Conservation (phyloP, 2,888 invertebrate species). For the Minunthozetes semirufus region DNA sequence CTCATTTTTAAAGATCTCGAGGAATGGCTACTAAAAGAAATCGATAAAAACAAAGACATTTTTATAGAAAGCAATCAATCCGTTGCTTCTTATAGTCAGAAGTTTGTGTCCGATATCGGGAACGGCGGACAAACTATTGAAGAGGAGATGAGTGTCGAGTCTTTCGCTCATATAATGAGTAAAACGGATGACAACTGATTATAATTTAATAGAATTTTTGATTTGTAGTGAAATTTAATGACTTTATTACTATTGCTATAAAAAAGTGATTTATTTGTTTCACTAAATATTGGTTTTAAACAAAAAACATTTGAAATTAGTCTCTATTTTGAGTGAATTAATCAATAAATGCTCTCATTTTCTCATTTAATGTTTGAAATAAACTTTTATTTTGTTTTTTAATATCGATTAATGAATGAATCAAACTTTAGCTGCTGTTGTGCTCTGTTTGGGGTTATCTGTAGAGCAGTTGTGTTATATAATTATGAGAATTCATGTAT, state of each 20-base stretch:
- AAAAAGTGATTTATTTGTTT: not conserved
- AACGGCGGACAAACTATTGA: not conserved
- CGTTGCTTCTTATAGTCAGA: not conserved
- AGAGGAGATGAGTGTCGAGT: not conserved
- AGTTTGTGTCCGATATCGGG: not conserved
- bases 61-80: not conserved
- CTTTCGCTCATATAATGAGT: not conserved
- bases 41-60: not conserved
- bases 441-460: no score
- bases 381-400: not conserved
- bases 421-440: no score
- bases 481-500: no score
- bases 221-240: no score
- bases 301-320: not conserved
- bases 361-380: not conserved
- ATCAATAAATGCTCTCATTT: conserved; percentile 9
- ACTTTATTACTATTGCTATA: not conserved
- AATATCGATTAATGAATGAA: not conserved
- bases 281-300: not conserved
- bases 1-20: conserved; percentile 9
- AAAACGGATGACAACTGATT: no score
- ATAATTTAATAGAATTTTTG: no score
- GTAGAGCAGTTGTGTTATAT: no score
- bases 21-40: conserved; percentile 6
- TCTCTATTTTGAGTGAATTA: not conserved